A percentile compares a stretch with the other conserved stretches of the same genome.
These are phyloP conservation scores for Aricia agestis DNA, from an alignment of 1,140 invertebrate species.

Conservation along the genomic window DNA sequence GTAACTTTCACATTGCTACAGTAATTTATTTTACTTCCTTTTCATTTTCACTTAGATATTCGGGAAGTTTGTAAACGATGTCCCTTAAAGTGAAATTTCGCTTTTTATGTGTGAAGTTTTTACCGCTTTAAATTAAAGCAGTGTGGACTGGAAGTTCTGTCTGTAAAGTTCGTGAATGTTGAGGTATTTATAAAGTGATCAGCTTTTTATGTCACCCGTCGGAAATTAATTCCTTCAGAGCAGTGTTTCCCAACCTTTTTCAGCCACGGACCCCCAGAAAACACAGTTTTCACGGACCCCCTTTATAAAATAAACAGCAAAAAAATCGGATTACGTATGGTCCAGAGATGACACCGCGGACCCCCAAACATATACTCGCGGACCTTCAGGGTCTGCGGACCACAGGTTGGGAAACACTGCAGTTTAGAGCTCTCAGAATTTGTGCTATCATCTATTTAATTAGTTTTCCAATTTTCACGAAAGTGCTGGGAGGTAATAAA, in stretches of 20 bases:
- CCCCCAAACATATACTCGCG: too few species aligned
- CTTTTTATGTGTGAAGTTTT: constrained; percentile 2
- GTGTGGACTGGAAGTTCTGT: not conserved
- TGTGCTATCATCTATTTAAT: not conserved
- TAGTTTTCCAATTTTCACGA: not conserved
- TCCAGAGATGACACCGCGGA: too few species aligned
- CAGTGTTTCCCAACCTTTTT: too few species aligned
- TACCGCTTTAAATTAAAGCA: not conserved
- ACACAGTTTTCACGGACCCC: too few species aligned
- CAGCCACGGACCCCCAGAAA: too few species aligned
- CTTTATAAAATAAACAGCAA: too few species aligned
- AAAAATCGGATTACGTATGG: too few species aligned
- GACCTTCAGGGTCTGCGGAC: too few species aligned
- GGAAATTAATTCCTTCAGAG: not conserved
- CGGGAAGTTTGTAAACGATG: not conserved
- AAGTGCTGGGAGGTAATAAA: too few species aligned
- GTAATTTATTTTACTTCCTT: not conserved
- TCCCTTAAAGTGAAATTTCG: not conserved
- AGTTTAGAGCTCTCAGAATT: not conserved
- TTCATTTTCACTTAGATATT: not conserved
- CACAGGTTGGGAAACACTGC: too few species aligned
- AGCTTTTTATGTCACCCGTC: not conserved
- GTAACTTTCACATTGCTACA: not conserved
- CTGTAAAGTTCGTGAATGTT: not conserved
- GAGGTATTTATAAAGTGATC: not conserved